These are phyloP conservation scores for Aegypius monachus DNA, from an alignment of 2,113 vertebrate genomes.

Conservation along the genomic window DNA sequence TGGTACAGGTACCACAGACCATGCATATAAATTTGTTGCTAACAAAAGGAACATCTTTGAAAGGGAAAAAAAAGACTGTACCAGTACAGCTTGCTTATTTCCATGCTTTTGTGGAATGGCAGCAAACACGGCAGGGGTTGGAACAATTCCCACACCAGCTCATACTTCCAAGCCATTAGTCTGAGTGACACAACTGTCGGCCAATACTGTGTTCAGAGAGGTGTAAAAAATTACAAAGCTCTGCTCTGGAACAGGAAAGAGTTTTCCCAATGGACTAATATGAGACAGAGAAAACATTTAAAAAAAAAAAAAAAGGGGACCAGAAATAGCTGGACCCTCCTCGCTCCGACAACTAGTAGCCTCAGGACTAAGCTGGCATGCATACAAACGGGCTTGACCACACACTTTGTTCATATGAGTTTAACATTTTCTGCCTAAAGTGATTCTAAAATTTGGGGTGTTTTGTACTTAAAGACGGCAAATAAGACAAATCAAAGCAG, in stretches of 20 bases:
- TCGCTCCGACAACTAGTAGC: background rate
- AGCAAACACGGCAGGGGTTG: background rate
- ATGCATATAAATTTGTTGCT: background rate
- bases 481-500: background rate
- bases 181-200: background rate
- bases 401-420: fast-evolving
- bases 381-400: background rate
- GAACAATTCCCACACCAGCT: background rate
- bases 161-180: background rate
- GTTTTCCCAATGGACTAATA: background rate
- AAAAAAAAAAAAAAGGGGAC: background rate
- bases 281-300: background rate
- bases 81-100: background rate
- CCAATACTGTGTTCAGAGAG: background rate
- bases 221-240: background rate
- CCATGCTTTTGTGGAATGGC: background rate
- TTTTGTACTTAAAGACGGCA: background rate
- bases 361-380: background rate
- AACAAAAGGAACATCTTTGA: background rate
- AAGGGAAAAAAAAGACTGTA: background rate
- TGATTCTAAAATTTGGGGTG: background rate
- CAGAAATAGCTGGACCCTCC: background rate
- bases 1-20: background rate
- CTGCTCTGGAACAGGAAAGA: background rate
- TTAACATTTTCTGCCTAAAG: background rate